Conservation (phyloP, 2,888 invertebrate genomes). For the Epsilonema sp. region DNA sequence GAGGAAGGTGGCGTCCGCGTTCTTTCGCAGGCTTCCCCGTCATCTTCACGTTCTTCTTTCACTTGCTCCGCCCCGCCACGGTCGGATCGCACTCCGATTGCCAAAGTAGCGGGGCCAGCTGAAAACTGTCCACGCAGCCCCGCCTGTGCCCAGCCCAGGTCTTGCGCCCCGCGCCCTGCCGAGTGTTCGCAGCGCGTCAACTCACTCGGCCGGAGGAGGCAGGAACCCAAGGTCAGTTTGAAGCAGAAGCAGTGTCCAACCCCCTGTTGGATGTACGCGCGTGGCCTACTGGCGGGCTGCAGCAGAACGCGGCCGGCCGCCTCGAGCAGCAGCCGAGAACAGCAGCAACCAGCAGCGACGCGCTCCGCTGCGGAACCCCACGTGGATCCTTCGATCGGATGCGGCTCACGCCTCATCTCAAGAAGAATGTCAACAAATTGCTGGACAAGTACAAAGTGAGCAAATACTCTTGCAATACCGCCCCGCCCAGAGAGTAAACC, state of each 20-base stretch:
- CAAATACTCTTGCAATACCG: too few species aligned
- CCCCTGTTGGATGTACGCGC: slow-evolving; percentile 63
- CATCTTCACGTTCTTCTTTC: slow-evolving; percentile 48
- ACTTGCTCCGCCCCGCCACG: slow-evolving; percentile 37
- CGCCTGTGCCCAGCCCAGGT: too few species aligned
- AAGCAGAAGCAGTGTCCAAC: slow-evolving; percentile 58
- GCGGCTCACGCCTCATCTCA: slow-evolving; percentile 54
- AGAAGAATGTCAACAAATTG: slow-evolving; percentile 21
- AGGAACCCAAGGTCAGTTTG: slow-evolving; percentile 35
- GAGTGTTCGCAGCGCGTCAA: too few species aligned
- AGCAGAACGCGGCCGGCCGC: neutral
- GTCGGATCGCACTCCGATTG: slow-evolving; percentile 30
- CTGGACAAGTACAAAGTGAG: neutral
- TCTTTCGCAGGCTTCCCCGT: slow-evolving; percentile 50
- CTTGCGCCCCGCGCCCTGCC: too few species aligned
- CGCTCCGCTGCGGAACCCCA: slow-evolving; percentile 52
- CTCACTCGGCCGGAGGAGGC: slow-evolving; percentile 30
- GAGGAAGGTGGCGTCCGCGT: slow-evolving; percentile 63
- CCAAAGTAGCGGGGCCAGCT: too few species aligned
- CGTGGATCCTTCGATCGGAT: slow-evolving; percentile 79
- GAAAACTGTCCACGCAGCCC: too few species aligned
- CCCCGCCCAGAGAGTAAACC: too few species aligned
- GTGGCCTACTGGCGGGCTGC: neutral
- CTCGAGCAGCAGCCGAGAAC: slow-evolving; percentile 31
- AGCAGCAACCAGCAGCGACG: too few species aligned